Percentiles rank a stretch among this genome's conserved stretches.
phyloP scores from a whole-genome alignment of 2,113 vertebrate genomes.

The Pardalotus punctatus region DNA sequence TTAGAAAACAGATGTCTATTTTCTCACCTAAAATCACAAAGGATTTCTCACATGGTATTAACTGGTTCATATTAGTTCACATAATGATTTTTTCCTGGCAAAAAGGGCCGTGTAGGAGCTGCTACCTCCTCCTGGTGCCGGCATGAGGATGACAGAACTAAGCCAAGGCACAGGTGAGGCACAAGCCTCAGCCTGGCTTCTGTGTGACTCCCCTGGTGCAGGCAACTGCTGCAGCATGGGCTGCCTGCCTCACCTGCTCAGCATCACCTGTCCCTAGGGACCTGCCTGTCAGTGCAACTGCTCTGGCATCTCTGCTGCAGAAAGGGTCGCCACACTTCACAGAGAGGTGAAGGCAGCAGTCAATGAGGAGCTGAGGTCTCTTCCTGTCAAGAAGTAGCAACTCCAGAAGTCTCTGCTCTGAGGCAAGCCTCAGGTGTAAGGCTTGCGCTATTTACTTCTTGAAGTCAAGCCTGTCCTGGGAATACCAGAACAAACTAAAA shows the following conservation, averaged over 20 bases:
- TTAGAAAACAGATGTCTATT: background rate
- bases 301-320: background rate
- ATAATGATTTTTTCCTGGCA: background rate
- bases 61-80: background rate
- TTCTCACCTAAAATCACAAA: background rate
- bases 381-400: background rate
- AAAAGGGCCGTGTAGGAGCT: background rate
- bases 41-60: background rate
- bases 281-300: background rate
- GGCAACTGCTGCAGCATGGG: background rate
- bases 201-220: background rate
- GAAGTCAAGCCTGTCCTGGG: background rate
- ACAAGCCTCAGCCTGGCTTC: background rate
- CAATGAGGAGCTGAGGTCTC: background rate
- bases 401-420: background rate
- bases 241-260: background rate
- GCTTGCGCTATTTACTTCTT: background rate
- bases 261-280: no score
- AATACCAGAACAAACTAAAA: background rate
- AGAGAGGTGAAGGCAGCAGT: background rate
- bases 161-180: background rate
- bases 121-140: background rate
- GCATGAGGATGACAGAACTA: background rate
- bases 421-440: background rate
- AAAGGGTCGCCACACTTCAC: background rate